These are phyloP conservation scores for Halocynthia roretzi DNA, from an alignment of 23 tunicate species.

Conservation along the genomic window DNA sequence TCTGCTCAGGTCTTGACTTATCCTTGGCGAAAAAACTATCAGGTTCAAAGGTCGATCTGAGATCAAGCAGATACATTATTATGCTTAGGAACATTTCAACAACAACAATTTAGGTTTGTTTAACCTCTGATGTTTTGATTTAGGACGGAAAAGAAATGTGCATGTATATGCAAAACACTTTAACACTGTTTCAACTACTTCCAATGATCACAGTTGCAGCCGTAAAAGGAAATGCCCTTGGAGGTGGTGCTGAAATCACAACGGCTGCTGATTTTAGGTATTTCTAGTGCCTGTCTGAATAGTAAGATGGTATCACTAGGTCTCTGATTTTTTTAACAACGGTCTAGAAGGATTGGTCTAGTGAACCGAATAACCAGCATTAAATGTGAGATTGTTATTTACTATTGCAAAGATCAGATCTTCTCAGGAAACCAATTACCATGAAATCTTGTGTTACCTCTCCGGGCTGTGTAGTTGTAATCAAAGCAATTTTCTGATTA, in stretches of 20 bases:
- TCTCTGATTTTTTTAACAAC: too few species aligned
- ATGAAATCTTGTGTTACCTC: too few species aligned
- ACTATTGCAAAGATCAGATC: too few species aligned
- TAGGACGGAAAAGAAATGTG: slow-evolving; percentile 56
- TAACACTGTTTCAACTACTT: slow-evolving; percentile 27
- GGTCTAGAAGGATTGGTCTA: too few species aligned
- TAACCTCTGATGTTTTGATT: not conserved
- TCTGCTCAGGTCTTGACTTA: slow-evolving; percentile 63
- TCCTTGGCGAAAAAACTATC: slow-evolving; percentile 15
- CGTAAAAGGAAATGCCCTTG: slow-evolving; percentile 51
- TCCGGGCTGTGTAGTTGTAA: too few species aligned
- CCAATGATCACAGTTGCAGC: slow-evolving; percentile 36
- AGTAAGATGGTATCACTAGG: too few species aligned
- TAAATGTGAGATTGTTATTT: too few species aligned
- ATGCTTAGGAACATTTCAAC: not conserved
- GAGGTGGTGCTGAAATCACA: slow-evolving; percentile 60
- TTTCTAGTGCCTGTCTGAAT: too few species aligned
- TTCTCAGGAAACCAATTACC: too few species aligned
- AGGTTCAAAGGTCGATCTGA: slow-evolving; percentile 15
- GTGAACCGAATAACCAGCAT: too few species aligned
- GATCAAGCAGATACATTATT: not conserved
- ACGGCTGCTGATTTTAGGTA: slow-evolving; percentile 75
- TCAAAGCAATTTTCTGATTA: too few species aligned
- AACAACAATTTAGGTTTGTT: not conserved
- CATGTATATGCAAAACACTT: slow-evolving; percentile 78